phyloP scores from a whole-genome alignment of 1,140 invertebrate genomes.

The Adelges cooleyi region DNA sequence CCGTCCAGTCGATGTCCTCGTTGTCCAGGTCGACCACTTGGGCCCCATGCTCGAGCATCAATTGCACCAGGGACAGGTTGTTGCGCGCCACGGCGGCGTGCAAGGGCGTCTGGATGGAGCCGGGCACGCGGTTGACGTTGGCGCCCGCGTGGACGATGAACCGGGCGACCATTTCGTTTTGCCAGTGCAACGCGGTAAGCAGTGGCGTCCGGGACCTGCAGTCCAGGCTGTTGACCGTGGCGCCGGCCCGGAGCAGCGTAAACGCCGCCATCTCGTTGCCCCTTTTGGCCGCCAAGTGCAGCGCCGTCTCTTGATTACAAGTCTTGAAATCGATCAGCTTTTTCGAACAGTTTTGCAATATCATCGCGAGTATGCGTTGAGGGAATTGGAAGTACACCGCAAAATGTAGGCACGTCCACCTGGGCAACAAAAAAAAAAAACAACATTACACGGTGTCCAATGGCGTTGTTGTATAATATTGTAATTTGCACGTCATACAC shows the following conservation, averaged over 20 bases:
- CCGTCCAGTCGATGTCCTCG: background rate
- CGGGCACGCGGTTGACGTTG: background rate
- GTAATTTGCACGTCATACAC: too few relatives aligned
- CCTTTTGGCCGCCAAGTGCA: background rate
- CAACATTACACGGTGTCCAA: too few relatives aligned
- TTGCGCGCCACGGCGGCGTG: background rate
- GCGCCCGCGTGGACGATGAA: background rate
- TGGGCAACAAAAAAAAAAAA: background rate
- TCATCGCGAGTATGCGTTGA: background rate
- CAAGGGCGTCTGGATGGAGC: background rate
- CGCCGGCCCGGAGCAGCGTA: background rate
- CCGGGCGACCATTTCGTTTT: background rate
- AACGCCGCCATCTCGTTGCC: background rate
- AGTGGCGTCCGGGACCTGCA: background rate
- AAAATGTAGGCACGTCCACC: slow-evolving; percentile 12
- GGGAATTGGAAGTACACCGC: background rate
- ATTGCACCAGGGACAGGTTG: background rate
- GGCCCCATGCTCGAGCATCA: background rate
- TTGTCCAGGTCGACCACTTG: background rate
- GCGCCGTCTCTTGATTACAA: background rate
- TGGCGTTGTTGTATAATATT: too few relatives aligned
- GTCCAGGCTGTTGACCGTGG: background rate
- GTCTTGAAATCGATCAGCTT: background rate
- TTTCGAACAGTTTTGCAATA: background rate
- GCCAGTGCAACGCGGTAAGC: background rate